These are phyloP conservation scores for Andrena bicolor DNA, from an alignment of 2,888 invertebrate species.

Conservation along the genomic window DNA sequence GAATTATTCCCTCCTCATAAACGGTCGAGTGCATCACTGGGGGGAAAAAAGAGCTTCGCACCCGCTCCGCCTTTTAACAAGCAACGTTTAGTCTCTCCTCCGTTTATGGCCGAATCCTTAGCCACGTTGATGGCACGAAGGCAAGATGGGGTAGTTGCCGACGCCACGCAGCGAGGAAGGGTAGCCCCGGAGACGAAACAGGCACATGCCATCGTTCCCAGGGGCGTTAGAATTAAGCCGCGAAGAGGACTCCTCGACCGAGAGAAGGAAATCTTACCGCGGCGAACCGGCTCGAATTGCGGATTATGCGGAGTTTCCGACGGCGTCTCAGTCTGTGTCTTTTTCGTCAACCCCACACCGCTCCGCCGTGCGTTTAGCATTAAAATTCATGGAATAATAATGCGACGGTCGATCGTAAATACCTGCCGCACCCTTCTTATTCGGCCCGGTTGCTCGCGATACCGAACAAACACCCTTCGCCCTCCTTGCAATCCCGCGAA, in stretches of 20 bases:
- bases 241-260: conserved; percentile 44
- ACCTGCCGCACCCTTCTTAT: conserved; percentile 66
- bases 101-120: neutral
- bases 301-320: conserved; percentile 74
- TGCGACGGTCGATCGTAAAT: conserved; percentile 77
- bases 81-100: neutral
- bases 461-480: conserved; percentile 13
- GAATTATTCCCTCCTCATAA: conserved; percentile 35
- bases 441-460: conserved; percentile 46
- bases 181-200: neutral
- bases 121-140: neutral
- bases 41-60: conserved; percentile 15
- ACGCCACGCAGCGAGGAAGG: conserved; percentile 6
- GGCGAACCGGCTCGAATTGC: conserved; percentile 73
- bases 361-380: conserved; percentile 72
- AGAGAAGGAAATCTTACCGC: conserved; percentile 70
- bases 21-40: neutral
- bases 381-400: conserved; percentile 84
- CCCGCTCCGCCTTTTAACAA: conserved; percentile 20
- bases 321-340: conserved; percentile 32
- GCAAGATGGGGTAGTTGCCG: neutral
- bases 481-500: neutral
- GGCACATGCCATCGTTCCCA: conserved; percentile 64
- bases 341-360: conserved; percentile 33
- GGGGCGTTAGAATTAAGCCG: conserved; percentile 75